Evolutionary conservation across 2,888 invertebrate genomes (phyloP), one percentile per base, ranked within the genome.

Genomic region (Andrena marginata): DNA sequence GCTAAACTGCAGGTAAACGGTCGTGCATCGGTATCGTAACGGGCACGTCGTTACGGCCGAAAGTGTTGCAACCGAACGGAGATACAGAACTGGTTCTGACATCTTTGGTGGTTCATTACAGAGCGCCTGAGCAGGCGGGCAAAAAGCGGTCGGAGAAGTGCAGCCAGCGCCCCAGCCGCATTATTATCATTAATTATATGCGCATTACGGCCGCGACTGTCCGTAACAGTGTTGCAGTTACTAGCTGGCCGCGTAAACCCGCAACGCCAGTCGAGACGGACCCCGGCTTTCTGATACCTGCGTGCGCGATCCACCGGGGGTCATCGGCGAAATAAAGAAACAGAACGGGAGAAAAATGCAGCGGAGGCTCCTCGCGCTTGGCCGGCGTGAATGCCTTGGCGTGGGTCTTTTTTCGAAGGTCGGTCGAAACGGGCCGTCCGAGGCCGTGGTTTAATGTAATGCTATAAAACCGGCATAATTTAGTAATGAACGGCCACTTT

Each of bases 401-500:
- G n/a, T 26, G 62, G 42, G 73, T 75, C 62, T 85, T 88, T 88
- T 88, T 88, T 87, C 87, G 86, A 85, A 86, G 87, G 82, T 80
- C 86, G 82, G 69, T 80, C 78, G 67, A 77, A 80, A 59, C 80
- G 62, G 82, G 70, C 74, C 63, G 79, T n/a, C 60, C 70, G 82
- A 81, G 80, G 83, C 80, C 81, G 82, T 62, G 88, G 87, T 91
- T 91, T 89, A 91, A 92, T 92, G 90, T 90, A 91, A 91, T 92
- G 91, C 92, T 92, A 92, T 93, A 91, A 93, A 92, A 94, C 92
- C 90, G 80, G 91, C 91, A 93, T 93, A 94, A 93, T 94, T 92
- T 92, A 93, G 93, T 94, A 93, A 94, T 94, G 93, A 93, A 93
- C 93, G 92, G 91, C 93, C 94, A 94, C 94, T 94, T 94, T 93